phyloP scores from a whole-genome alignment of 2,888 invertebrate species.

The Drosophila tripunctata region DNA sequence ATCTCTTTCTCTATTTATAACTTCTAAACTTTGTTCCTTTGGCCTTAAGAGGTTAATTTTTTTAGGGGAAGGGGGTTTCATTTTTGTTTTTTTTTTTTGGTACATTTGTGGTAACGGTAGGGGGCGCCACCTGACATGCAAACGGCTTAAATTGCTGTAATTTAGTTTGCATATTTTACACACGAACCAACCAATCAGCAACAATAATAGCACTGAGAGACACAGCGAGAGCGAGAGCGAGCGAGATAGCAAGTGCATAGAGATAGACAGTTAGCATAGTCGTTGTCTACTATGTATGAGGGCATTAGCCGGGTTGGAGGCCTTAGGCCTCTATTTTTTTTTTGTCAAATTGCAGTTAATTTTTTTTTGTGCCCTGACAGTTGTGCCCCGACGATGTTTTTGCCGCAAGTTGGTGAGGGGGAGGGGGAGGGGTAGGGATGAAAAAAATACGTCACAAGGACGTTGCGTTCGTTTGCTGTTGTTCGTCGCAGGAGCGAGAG shows the following conservation, averaged over 20 bases:
- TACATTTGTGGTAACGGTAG: slow-evolving; percentile 8
- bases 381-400: slow-evolving; percentile 9
- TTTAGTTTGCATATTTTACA: slow-evolving; percentile 65
- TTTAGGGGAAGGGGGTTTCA: slow-evolving; percentile 24
- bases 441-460: slow-evolving; percentile 42
- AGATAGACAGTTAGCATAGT: neutral
- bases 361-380: slow-evolving; percentile 32
- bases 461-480: slow-evolving; percentile 35
- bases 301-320: slow-evolving; percentile 18
- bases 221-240: neutral
- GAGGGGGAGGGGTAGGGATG: too few species aligned
- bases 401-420: too few species aligned
- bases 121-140: slow-evolving; percentile 55
- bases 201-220: slow-evolving; percentile 7
- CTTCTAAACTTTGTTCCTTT: neutral
- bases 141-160: slow-evolving; percentile 63
- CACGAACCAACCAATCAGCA: slow-evolving; percentile 42
- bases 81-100: slow-evolving; percentile 14
- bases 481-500: slow-evolving; percentile 11
- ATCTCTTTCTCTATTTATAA: neutral
- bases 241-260: neutral
- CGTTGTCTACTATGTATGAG: slow-evolving; percentile 1
- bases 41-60: slow-evolving; percentile 8
- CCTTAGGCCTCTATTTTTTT: too few species aligned
- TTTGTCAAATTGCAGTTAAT: slow-evolving; percentile 47